Evolutionary conservation across 37 sponge, comb jelly and placozoan species (phyloP).

Genomic region (Beroe forskalii): DNA sequence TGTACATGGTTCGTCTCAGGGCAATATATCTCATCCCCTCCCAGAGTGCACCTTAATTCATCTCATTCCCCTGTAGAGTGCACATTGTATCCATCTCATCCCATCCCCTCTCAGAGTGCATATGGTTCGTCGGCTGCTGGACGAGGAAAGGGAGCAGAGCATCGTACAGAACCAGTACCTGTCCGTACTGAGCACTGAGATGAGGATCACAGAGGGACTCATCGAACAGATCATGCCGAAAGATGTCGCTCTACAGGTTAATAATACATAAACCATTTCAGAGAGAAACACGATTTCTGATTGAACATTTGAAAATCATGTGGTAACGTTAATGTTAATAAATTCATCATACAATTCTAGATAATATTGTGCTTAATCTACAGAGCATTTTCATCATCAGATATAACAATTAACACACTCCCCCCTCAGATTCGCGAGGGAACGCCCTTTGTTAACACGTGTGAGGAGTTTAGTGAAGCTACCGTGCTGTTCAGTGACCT

Average conservation of each 20-base stretch:
- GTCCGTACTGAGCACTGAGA: conserved; percentile 41
- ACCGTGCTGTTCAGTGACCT: conserved; percentile 56
- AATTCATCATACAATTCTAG: no score
- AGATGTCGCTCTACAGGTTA: conserved; percentile 47
- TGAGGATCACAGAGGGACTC: conserved; percentile 50
- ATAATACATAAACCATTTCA: no score
- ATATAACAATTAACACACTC: no score
- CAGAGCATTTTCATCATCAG: no score
- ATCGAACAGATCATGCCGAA: conserved; percentile 55
- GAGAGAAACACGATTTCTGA: no score
- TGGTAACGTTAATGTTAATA: no score
- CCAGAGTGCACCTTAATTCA: no score
- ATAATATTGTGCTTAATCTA: no score
- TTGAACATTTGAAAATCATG: no score
- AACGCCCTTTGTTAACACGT: conserved; percentile 62
- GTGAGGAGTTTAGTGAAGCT: conserved; percentile 53
- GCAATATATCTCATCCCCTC: no score
- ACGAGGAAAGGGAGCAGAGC: conserved; percentile 33
- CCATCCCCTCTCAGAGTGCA: not conserved
- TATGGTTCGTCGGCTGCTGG: conserved; percentile 19
- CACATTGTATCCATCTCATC: not conserved
- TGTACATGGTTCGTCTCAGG: no score
- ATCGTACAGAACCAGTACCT: conserved; percentile 30
- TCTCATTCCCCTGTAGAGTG: no score
- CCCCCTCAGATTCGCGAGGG: conserved; percentile 53